Base-by-base conservation (phyloP, 2,888 invertebrate genomes). In the Apotomis capreana region DNA sequence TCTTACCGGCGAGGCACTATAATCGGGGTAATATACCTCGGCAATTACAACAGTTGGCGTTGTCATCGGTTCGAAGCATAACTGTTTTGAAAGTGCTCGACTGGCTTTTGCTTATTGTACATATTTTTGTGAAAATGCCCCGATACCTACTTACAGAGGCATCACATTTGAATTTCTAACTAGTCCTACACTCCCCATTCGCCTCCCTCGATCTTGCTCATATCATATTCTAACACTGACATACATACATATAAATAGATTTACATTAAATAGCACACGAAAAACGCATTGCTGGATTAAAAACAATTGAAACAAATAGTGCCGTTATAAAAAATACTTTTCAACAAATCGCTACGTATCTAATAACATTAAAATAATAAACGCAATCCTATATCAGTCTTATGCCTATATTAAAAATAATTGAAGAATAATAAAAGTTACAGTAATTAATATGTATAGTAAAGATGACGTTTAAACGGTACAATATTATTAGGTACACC, bases 371-470 rank as follows among this genome's bases (percentile, higher is more conserved):
- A 68, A 81, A 85, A 81, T 71, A 69, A 81, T 83, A 76, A 88
- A 88, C 82, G 79, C 84, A 90, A 88, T 82, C 83, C 82, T 89
- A 87, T 78, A 87, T 91, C 92, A 92, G 91, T 92, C 92, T 92
- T 92, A 92, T 91, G 88, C 84, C 90, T 91, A 91, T 87, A 80
- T 83, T 84, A 85, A 86, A 86, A 86, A 76, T 71, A 82, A 80
- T 79, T 78, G 70, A 80, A 79, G 82, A 71, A 80, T 78, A 81
- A 81, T 76, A 77, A 79, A 64, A 72, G 40, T 77, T 70, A 59
- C 59, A 74, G 78, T 77, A 78, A 81, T 74, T 78, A 81, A 80
- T 78, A 26, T 44, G 37, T 55, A 52, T 68, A 70, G 54, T 63
- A 74, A 74, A 76, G 68, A 80, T 81, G 77, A 83, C 78, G 76